Evolutionary conservation across 2,888 invertebrate species (phyloP), one percentile per base, ranked within the genome.

Genomic region (Meiosimyza decipiens): DNA sequence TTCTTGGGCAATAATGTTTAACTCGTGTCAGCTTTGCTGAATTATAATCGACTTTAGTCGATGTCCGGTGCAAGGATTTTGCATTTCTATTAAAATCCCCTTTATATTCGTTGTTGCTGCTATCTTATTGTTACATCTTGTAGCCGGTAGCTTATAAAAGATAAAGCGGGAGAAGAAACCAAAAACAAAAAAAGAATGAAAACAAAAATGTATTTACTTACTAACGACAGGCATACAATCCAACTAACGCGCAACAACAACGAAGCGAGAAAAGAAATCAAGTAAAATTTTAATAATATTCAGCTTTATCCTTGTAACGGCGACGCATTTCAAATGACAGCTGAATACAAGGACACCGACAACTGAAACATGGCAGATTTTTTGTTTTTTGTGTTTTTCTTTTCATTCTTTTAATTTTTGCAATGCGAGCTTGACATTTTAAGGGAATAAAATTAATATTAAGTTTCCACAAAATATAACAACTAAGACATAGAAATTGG

Each of bases 21-120:
- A 15, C 59, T 68, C 57, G 49, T 68, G 68, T 68, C 68, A 68
- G 68, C 68, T 57, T 59, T 57, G 40, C 28, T 49, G 59, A 68
- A 57, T 68, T 47, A 59, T 49, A 68, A 50, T 68, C 68, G 57
- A 59, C 68, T 68, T 68, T 18, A 33, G 9, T 12, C 22, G 68
- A 59, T 59, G 59, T 57, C 68, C 68, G 50, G 22, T 59, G 15
- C 68, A 68, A 68, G 68, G 68, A 68, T 59, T 59, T 68, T 49
- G 22, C 57, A 22, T 47, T 59, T 66, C 57, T 57, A 68, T 68
- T 59, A 59, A 68, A 68, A 57, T 49, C 28, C 57, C 28, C n/a
- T 15, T 47, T 16, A 47, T 22, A 7, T 57, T 57, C 22, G 16
- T 57, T 18, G 57, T 57, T 7, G n/a, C 1, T 18, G 40, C 40